Conservation (phyloP, 2,113 vertebrate genomes). For the Ploceus nigricollis region DNA sequence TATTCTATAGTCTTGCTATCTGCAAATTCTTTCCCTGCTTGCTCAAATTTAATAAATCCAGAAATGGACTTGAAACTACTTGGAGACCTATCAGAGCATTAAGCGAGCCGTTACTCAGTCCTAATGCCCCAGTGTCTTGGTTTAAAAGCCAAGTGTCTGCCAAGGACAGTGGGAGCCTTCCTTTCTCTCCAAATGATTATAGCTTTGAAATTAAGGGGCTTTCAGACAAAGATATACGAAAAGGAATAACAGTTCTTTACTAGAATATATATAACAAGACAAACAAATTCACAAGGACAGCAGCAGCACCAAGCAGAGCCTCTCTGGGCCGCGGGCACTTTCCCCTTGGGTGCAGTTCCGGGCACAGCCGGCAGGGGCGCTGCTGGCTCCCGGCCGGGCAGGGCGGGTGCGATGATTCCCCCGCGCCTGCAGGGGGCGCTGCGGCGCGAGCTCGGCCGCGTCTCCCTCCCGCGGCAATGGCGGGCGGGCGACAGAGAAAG, state of each 20-base stretch:
- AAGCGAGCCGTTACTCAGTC: neutral
- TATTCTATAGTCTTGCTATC: neutral
- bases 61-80: neutral
- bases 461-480: too few species aligned
- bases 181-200: neutral
- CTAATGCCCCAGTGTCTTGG: neutral
- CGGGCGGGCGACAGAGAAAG: too few species aligned
- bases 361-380: neutral
- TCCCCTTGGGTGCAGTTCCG: neutral
- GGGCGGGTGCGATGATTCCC: accelerated
- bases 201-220: neutral
- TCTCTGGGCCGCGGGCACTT: neutral
- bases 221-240: too few species aligned
- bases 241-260: neutral
- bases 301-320: too few species aligned
- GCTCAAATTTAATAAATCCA: neutral
- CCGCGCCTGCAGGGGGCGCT: neutral
- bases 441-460: too few species aligned
- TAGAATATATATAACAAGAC: too few species aligned
- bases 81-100: neutral
- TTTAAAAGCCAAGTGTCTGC: neutral
- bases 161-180: neutral
- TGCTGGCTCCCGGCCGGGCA: neutral
- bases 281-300: too few species aligned
- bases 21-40: neutral